phyloP scores from a whole-genome alignment of 2,888 invertebrate species.

The Saturnia japonica region DNA sequence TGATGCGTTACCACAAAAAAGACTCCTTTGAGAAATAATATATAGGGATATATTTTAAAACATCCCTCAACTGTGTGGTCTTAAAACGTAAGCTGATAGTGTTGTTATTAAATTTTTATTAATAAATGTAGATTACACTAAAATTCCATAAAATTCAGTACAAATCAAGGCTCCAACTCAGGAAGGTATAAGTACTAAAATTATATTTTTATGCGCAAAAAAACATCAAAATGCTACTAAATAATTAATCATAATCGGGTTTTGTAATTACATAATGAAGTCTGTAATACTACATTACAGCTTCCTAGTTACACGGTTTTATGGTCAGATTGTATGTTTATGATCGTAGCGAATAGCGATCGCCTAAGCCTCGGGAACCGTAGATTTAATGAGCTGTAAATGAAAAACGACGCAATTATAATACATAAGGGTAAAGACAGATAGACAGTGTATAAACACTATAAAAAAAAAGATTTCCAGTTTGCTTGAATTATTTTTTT shows the following conservation, averaged over 20 bases:
- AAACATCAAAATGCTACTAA: not conserved
- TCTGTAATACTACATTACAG: conserved; percentile 10
- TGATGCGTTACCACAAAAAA: no score
- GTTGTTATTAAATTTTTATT: no score
- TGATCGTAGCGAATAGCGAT: conserved; percentile 26
- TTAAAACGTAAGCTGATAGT: no score
- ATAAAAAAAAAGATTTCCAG: not conserved
- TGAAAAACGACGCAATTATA: conserved; percentile 62
- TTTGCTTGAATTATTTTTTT: not conserved
- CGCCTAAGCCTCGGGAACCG: conserved; percentile 51
- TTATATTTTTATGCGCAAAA: not conserved
- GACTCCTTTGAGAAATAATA: no score
- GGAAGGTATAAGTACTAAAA: not conserved
- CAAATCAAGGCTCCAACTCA: not conserved
- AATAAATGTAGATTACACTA: not conserved
- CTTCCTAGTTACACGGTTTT: not conserved
- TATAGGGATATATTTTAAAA: no score
- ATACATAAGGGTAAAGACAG: conserved; percentile 24
- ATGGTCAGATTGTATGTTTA: conserved; percentile 12
- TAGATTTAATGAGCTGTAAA: conserved; percentile 68
- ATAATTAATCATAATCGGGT: not conserved
- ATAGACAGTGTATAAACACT: not conserved
- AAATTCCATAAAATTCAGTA: not conserved
- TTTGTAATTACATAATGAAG: conserved; percentile 2
- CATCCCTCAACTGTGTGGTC: no score